Conservation (phyloP, 2,797 vertebrate species). For the Silurus aristotelis region DNA sequence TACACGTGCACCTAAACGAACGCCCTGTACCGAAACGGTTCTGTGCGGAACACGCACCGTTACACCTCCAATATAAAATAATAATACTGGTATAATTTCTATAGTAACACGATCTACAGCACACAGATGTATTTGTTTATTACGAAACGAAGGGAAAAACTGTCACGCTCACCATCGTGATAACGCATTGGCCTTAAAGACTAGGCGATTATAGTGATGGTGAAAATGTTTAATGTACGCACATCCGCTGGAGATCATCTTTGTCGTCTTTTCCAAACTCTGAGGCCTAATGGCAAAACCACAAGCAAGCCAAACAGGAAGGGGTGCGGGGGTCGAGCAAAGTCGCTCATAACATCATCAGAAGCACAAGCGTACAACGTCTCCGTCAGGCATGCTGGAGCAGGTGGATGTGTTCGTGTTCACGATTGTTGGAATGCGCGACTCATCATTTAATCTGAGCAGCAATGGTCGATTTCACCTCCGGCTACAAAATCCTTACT, state of each 20-base stretch:
- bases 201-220: not conserved
- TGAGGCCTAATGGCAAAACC: not conserved
- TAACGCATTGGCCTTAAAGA: not conserved
- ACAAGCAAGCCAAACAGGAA: slow-evolving; percentile 19
- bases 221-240: too few relatives aligned
- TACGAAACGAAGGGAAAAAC: not conserved
- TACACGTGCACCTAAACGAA: too few relatives aligned
- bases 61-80: too few relatives aligned
- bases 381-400: not conserved
- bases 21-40: too few relatives aligned
- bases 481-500: slow-evolving; percentile 5
- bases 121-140: too few relatives aligned
- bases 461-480: not conserved
- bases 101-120: not conserved
- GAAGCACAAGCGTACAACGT: too few relatives aligned
- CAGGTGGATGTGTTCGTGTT: not conserved
- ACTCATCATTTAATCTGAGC: not conserved
- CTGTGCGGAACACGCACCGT: too few relatives aligned
- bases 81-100: not conserved
- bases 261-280: not conserved
- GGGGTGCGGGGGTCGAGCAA: not conserved
- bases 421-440: not conserved
- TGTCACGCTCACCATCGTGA: not conserved
- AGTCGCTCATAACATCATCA: not conserved
- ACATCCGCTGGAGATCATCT: not conserved